Conservation (phyloP, 2,888 invertebrate species). For the Platycnemis pennipes region DNA sequence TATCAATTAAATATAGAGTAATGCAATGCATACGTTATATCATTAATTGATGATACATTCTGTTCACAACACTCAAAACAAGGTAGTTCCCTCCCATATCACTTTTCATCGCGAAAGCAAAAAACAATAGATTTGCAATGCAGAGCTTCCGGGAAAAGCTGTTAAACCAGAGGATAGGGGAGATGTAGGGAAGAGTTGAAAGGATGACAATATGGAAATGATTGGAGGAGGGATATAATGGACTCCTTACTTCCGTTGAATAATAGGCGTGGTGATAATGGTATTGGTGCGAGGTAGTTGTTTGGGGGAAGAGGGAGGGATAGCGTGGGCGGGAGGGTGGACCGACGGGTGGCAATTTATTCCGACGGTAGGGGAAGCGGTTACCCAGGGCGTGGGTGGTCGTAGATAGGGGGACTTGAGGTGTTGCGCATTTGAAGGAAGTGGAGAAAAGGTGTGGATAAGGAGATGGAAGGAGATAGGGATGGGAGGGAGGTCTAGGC, state of each 20-base stretch:
- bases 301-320: neutral
- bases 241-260: constrained; percentile 55
- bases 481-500: neutral
- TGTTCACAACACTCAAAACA: neutral
- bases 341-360: constrained; percentile 61
- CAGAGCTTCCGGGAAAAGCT: constrained; percentile 13
- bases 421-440: constrained; percentile 63
- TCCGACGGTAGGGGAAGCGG: constrained; percentile 51
- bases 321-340: constrained; percentile 44
- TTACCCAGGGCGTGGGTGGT: constrained; percentile 60
- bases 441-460: constrained; percentile 35
- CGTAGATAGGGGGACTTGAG: constrained; percentile 21
- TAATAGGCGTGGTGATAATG: constrained; percentile 67
- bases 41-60: neutral
- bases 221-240: constrained; percentile 53
- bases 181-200: neutral
- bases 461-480: constrained; percentile 14
- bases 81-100: neutral
- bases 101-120: neutral
- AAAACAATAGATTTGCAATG: neutral
- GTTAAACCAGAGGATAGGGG: constrained; percentile 35
- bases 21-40: no score
- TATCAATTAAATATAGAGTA: no score
- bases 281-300: constrained; percentile 64
- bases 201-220: constrained; percentile 42